phyloP scores from a whole-genome alignment of 2,113 vertebrate species.

The Chamaea fasciata region DNA sequence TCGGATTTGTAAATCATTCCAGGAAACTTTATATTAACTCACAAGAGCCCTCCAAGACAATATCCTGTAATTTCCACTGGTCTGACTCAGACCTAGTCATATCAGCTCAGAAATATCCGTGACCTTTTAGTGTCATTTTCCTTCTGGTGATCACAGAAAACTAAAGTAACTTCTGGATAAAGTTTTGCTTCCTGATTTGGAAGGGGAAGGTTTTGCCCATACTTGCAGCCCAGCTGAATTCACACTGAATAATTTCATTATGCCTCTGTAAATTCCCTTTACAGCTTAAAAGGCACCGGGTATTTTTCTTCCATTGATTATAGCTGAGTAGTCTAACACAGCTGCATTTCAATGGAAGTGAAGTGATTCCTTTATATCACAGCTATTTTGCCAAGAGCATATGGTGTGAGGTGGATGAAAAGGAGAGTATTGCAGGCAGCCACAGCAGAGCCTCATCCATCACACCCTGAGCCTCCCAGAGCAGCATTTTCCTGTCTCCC shows the following conservation, averaged over 20 bases:
- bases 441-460: background rate
- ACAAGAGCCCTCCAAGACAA: constrained; percentile 14
- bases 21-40: constrained; percentile 54
- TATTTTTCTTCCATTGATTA: constrained; percentile 35
- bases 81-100: background rate
- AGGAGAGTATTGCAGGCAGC: background rate
- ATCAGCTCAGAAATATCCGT: background rate
- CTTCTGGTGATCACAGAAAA: background rate
- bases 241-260: constrained; percentile 31
- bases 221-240: constrained; percentile 29
- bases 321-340: constrained; percentile 23
- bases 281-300: background rate
- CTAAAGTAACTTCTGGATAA: background rate
- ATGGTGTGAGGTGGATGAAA: constrained; percentile 40
- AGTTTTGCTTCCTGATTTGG: background rate
- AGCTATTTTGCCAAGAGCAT: constrained; percentile 34
- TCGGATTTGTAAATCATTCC: constrained; percentile 33
- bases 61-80: constrained; percentile 27
- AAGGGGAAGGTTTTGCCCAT: background rate
- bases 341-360: constrained; percentile 36
- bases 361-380: constrained; percentile 3
- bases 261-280: constrained; percentile 28
- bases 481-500: background rate
- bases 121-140: constrained; percentile 20
- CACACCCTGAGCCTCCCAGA: background rate